Evolutionary conservation across 2,888 invertebrate genomes (phyloP).

Genomic region (Thumatha senex): DNA sequence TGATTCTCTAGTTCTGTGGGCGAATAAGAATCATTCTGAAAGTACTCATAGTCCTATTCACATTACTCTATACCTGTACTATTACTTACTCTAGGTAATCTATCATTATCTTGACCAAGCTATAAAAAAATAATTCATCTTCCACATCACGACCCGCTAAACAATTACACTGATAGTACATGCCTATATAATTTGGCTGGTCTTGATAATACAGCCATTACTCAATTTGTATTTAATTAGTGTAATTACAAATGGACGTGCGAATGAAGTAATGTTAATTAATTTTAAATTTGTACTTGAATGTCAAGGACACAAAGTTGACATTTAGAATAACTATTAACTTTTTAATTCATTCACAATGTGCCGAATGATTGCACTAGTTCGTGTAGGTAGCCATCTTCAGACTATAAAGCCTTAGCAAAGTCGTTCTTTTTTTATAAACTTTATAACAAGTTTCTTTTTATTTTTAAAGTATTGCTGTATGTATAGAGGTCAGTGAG

Average conservation of each 20-base stretch:
- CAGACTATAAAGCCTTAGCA: not conserved
- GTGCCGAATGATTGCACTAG: not conserved
- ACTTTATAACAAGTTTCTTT: not conserved
- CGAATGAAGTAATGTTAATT: not conserved
- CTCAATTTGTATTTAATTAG: slow-evolving; percentile 1
- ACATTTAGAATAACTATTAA: not conserved
- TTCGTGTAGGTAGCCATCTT: not conserved
- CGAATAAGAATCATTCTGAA: no score
- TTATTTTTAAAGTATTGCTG: no score
- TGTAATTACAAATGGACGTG: not conserved
- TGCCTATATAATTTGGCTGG: not conserved
- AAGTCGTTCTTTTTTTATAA: not conserved
- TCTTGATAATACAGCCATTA: not conserved
- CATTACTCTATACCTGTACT: no score
- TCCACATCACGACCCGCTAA: not conserved
- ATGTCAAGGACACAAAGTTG: not conserved
- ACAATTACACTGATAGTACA: not conserved
- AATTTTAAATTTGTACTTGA: not conserved
- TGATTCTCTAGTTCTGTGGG: no score
- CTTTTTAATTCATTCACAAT: not conserved
- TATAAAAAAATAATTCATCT: not conserved
- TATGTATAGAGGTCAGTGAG: no score
- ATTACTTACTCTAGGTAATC: no score
- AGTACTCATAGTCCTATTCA: no score
- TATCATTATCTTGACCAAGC: not conserved